Evolutionary conservation across 2,797 vertebrate species (phyloP).

Genomic region (Ataeniobius toweri): DNA sequence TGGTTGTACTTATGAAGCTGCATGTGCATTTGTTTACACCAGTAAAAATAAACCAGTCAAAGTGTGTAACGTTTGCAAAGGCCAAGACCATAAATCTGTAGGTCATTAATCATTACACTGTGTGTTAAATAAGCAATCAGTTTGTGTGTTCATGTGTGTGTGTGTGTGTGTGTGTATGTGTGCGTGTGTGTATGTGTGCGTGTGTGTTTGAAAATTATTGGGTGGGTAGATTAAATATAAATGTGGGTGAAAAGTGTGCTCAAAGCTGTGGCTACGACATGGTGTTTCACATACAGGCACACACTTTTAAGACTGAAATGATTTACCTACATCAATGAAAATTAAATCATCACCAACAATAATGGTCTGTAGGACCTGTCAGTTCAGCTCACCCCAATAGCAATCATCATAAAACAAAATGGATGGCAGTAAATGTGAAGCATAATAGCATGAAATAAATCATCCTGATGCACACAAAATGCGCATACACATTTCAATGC

Average conservation of each 20-base stretch:
- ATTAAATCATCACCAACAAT: slow-evolving; percentile 28
- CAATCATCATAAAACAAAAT: slow-evolving; percentile 36
- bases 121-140: slow-evolving; percentile 4
- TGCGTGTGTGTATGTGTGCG: slow-evolving; percentile 4
- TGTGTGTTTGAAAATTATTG: slow-evolving; percentile 5
- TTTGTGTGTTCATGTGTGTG: slow-evolving; percentile 1
- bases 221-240: background rate
- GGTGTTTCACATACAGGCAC: background rate
- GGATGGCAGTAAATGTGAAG: slow-evolving; percentile 43
- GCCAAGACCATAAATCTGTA: slow-evolving; percentile 18
- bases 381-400: slow-evolving; percentile 39
- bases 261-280: background rate
- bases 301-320: slow-evolving; percentile 7
- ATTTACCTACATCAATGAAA: slow-evolving; percentile 43
- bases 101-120: slow-evolving; percentile 13
- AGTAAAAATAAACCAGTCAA: slow-evolving; percentile 38
- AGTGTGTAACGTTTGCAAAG: slow-evolving; percentile 17
- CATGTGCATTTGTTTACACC: slow-evolving; percentile 18
- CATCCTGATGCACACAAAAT: background rate
- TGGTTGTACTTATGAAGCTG: slow-evolving; percentile 8
- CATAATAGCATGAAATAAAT: slow-evolving; percentile 27
- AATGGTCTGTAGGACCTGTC: slow-evolving; percentile 19
- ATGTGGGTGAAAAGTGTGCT: background rate
- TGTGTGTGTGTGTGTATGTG: background rate
- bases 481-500: slow-evolving; percentile 6